Conservation (phyloP, 2,113 vertebrate genomes). For the Gopherus evgoodei region DNA sequence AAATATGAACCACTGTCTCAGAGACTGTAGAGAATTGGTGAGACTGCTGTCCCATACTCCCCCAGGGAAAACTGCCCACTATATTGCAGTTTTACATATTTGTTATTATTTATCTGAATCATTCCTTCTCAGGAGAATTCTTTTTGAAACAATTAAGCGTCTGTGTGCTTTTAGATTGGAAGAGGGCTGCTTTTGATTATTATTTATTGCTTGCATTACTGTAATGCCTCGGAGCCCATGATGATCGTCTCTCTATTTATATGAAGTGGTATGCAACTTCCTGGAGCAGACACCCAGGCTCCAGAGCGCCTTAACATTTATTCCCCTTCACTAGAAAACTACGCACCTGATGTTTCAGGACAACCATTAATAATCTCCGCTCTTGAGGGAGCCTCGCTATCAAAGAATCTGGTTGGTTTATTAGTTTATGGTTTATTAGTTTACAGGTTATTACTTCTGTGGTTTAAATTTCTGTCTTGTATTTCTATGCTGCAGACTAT, state of each 20-base stretch:
- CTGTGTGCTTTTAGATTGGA: neutral
- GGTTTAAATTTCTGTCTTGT: conserved; percentile 73
- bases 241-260: conserved; percentile 23
- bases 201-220: neutral
- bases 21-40: conserved; percentile 43
- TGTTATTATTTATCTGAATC: conserved; percentile 33
- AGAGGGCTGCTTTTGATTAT: conserved; percentile 17
- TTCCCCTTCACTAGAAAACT: conserved; percentile 20
- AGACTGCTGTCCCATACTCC: conserved; percentile 5
- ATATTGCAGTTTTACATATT: conserved; percentile 15
- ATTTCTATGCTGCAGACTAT: conserved; percentile 67
- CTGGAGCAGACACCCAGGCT: neutral
- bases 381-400: conserved; percentile 46
- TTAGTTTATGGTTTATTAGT: conserved; percentile 62
- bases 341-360: conserved; percentile 52
- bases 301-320: conserved; percentile 37
- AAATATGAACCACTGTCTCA: conserved; percentile 26
- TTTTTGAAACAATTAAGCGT: conserved; percentile 27
- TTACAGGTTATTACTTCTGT: conserved; percentile 77
- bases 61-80: conserved; percentile 22
- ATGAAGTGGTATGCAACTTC: neutral
- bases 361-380: conserved; percentile 65
- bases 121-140: neutral
- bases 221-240: neutral
- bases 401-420: conserved; percentile 70